Percentiles rank a stretch among this genome's conserved stretches.
Evolutionary conservation across 2,797 vertebrate genomes (phyloP).

Genomic region (Anniella stebbinsi): DNA sequence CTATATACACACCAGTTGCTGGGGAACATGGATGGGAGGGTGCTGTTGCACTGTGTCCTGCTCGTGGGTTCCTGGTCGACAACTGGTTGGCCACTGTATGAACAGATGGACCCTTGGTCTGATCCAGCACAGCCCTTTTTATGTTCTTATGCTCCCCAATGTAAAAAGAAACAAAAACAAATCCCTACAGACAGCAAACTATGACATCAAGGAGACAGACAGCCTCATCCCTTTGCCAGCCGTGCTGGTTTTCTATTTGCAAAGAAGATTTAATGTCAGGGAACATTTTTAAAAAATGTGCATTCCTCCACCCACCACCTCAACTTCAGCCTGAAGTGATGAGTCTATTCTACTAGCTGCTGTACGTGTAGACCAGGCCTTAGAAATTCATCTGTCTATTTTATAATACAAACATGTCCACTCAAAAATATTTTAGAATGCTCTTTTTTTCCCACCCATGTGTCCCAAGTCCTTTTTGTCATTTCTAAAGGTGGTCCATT

Average conservation of each 20-base stretch:
- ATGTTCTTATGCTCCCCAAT: neutral
- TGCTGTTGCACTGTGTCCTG: too few species aligned
- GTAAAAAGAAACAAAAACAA: neutral
- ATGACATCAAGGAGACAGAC: neutral
- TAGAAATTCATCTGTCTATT: neutral
- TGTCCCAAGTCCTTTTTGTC: constrained; percentile 42
- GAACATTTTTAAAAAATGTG: neutral
- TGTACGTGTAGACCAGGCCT: neutral
- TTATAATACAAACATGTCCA: neutral
- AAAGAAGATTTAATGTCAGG: neutral
- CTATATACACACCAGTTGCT: too few species aligned
- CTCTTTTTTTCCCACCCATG: neutral
- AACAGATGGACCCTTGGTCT: too few species aligned
- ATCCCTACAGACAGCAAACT: neutral
- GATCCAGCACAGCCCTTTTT: too few species aligned
- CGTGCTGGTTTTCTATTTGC: neutral
- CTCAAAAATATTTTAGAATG: neutral
- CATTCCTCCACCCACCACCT: neutral
- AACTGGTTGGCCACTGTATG: too few species aligned
- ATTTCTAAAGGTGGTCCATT: constrained; percentile 82
- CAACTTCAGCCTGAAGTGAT: neutral
- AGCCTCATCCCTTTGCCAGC: neutral
- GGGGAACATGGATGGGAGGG: too few species aligned
- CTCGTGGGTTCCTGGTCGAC: too few species aligned
- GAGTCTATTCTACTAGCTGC: neutral